Conservation (phyloP, 2,113 vertebrate genomes). For the Phaetusa simplex region DNA sequence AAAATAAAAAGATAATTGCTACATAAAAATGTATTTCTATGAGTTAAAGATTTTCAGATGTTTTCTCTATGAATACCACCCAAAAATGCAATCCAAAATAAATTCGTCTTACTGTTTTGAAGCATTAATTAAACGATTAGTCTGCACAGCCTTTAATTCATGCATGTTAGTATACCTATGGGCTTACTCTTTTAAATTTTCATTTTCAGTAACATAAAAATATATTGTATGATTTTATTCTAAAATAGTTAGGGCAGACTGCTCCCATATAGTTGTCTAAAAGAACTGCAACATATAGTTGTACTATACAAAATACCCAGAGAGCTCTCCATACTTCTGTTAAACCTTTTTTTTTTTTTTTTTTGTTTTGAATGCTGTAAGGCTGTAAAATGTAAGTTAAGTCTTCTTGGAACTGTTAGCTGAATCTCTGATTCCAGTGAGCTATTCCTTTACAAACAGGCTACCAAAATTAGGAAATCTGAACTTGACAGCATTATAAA, state of each 20-base stretch:
- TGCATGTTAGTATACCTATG: not conserved
- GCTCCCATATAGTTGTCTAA: not conserved
- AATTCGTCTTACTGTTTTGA: not conserved
- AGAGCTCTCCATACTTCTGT: not conserved
- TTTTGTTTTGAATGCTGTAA: not conserved
- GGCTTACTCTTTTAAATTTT: not conserved
- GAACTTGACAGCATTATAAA: conserved; percentile 22
- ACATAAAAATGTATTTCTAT: not conserved
- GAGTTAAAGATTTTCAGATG: not conserved
- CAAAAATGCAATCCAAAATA: not conserved
- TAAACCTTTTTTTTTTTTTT: not conserved
- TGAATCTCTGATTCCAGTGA: not conserved
- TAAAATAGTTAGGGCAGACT: not conserved
- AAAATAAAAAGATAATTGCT: not conserved
- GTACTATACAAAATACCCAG: not conserved
- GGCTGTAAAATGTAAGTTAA: not conserved
- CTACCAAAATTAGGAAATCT: not conserved
- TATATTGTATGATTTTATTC: not conserved
- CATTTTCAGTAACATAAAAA: not conserved
- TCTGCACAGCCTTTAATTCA: not conserved
- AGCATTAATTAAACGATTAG: not conserved
- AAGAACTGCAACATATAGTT: not conserved
- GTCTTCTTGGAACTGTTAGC: not conserved
- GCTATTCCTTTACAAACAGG: not conserved
- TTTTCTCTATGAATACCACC: not conserved